These are phyloP conservation scores for Temnothorax curvispinosus DNA, from an alignment of 1,140 invertebrate genomes.

Conservation along the genomic window DNA sequence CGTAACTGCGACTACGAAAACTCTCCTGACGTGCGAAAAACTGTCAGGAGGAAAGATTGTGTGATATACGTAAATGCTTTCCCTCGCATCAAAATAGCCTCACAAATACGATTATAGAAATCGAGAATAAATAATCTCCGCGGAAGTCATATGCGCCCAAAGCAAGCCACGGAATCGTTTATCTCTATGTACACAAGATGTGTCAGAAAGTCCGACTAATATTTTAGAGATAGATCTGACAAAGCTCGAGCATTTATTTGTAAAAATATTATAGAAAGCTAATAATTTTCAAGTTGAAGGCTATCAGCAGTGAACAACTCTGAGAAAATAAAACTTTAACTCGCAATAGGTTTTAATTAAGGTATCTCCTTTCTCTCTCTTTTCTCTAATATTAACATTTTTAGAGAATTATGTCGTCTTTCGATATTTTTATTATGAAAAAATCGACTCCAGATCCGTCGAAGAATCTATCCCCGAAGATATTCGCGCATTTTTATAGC, in stretches of 20 bases:
- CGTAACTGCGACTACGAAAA: constrained; percentile 22
- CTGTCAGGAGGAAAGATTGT: not conserved
- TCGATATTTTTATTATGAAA: not conserved
- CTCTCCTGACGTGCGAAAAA: not conserved
- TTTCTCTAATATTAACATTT: not conserved
- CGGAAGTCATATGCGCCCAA: not conserved
- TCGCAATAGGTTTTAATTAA: constrained; percentile 15
- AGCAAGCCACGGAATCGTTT: not conserved
- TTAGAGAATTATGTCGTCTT: not conserved
- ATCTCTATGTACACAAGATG: not conserved
- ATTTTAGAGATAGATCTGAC: not conserved
- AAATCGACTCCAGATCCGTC: not conserved
- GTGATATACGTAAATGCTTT: not conserved
- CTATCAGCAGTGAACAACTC: not conserved
- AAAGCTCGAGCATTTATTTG: constrained; percentile 9
- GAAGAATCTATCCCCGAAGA: constrained; percentile 13
- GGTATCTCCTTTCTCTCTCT: not conserved
- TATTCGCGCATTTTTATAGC: not conserved
- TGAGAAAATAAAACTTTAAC: not conserved
- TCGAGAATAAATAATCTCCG: not conserved
- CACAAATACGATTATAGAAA: not conserved
- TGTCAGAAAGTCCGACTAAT: not conserved
- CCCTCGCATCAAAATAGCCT: not conserved
- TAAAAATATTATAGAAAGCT: not conserved
- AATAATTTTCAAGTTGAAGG: not conserved